These are phyloP conservation scores for Caracal caracal DNA, from an alignment of 2,113 vertebrate genomes.

Conservation along the genomic window DNA sequence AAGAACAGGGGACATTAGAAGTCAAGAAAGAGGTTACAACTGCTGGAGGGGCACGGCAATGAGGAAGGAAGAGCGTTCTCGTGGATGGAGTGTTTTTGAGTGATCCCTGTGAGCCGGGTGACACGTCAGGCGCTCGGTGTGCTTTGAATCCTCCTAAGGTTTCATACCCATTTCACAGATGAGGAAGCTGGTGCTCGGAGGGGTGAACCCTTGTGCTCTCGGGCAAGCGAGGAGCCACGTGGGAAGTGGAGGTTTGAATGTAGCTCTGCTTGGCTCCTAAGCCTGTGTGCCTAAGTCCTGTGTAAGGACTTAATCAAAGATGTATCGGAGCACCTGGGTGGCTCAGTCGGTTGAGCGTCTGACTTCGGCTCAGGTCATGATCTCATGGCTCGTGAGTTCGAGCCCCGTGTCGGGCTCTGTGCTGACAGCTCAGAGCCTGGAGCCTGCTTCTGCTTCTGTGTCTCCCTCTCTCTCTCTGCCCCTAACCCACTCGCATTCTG, in stretches of 20 bases:
- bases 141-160: background rate
- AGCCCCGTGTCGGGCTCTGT: no score
- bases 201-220: background rate
- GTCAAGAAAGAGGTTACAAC: background rate
- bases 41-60: no score
- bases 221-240: background rate
- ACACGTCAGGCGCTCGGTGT: accelerated
- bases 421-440: no score
- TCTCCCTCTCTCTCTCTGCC: no score
- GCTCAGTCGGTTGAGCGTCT: no score
- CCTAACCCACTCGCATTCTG: no score
- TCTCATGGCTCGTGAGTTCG: no score
- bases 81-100: accelerated
- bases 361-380: no score
- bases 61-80: background rate
- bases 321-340: accelerated
- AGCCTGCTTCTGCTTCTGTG: no score
- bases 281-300: background rate
- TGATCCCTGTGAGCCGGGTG: background rate
- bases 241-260: background rate
- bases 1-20: background rate
- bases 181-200: background rate
- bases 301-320: background rate
- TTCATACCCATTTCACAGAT: background rate
- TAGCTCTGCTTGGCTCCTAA: background rate